These are phyloP conservation scores for Allygus modestus DNA, from an alignment of 2,888 invertebrate species.

Conservation along the genomic window DNA sequence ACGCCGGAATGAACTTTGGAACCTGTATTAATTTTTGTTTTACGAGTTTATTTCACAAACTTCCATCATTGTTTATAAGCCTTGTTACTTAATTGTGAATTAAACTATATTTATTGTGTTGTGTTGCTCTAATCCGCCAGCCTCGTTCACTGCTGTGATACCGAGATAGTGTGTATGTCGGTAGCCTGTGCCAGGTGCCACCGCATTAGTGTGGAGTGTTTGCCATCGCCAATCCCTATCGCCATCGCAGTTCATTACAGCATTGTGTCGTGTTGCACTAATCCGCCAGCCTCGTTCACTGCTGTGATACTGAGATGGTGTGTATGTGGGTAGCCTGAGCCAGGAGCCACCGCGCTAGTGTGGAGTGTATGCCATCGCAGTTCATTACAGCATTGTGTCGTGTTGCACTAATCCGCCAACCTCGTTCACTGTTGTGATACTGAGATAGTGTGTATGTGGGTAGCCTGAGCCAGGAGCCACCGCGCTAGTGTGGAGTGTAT, in stretches of 20 bases:
- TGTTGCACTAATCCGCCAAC: constrained; percentile 45
- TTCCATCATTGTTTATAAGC: too few species aligned
- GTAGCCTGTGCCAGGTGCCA: neutral
- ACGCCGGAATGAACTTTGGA: too few species aligned
- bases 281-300: constrained; percentile 47
- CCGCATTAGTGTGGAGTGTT: neutral
- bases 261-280: constrained; percentile 30
- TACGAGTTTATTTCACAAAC: too few species aligned
- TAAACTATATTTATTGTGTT: too few species aligned
- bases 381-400: constrained; percentile 39
- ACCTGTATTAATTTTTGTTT: too few species aligned
- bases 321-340: too few species aligned
- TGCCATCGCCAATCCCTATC: neutral
- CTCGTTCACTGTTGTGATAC: constrained; percentile 3
- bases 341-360: neutral
- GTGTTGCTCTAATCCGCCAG: constrained; percentile 46
- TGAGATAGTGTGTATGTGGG: neutral
- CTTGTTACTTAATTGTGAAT: too few species aligned
- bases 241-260: constrained; percentile 31
- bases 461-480: neutral
- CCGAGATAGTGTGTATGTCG: too few species aligned
- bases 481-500: too few species aligned
- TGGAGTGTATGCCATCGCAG: neutral
- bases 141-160: constrained; percentile 19
- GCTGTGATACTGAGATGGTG: neutral